Evolutionary conservation across 2,113 vertebrate genomes (phyloP), one percentile per base, ranked within the genome.

Genomic region (Perca schrenkii): DNA sequence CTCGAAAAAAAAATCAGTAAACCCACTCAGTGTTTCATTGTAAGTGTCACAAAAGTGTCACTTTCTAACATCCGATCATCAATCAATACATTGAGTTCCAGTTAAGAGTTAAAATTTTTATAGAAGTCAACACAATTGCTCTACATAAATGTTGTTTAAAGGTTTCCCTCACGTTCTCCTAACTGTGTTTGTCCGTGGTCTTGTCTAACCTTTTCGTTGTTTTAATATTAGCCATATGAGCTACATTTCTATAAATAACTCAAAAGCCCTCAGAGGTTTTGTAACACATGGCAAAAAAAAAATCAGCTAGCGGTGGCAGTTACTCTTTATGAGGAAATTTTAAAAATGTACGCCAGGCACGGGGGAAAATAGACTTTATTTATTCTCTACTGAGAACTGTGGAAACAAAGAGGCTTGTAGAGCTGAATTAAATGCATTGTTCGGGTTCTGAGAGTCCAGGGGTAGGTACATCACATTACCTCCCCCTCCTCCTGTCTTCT

Each of bases 401-500:
- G 64, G 13, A 77, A 43, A 75, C 40, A 72, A 80, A 73, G 28
- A 73, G 50, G 46, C 60, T 31, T 47, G 49, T 31, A 15, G 58
- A 77, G 54, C 40, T 66, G 57, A 84, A 79, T 73, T 15, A 46
- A 84, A 85, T 40, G 62, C n/a, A 58, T 22, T 80, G 84, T 87
- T 40, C 28, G 21, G 66, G 64, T 83, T 86, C 63, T 82, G 31
- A 81, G 71, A 75, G 31, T 90, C 2, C 31, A 34, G 31, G 31
- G 31, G 76, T 77, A 85, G 78, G 78, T 87, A 83, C 82, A 82
- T 80, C 66, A 79, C 69, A 85, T 60, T 75, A 57, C 80, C 77
- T 83, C 87, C 89, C 81, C 79, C 86, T 82, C 89, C 83, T 89
- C 84, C 70, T 85, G 65, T 84, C 62, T 74, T 92, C 83, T 88